These are phyloP conservation scores for Drosophila hawaiiensis DNA, from an alignment of 2,888 invertebrate genomes.

Conservation along the genomic window DNA sequence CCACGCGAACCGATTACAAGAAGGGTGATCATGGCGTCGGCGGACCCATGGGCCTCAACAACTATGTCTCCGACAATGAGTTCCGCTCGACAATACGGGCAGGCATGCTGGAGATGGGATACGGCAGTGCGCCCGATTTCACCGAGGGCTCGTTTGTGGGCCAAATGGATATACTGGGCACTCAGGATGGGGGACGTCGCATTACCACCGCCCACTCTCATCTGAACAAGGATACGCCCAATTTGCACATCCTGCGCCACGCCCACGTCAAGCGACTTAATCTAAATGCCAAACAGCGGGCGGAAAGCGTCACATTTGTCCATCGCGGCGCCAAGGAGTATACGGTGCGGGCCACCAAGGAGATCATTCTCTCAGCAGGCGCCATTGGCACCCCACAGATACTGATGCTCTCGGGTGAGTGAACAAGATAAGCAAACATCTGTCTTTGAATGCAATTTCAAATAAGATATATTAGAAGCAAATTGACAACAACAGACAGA, in stretches of 20 bases:
- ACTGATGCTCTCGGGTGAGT: constrained; percentile 93
- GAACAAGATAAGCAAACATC: neutral
- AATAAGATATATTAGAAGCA: neutral
- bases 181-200: constrained; percentile 92
- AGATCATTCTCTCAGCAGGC: constrained; percentile 94
- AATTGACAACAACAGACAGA: neutral
- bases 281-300: constrained; percentile 86
- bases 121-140: constrained; percentile 90
- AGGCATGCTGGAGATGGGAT: constrained; percentile 92
- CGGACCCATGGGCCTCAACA: constrained; percentile 86
- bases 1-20: constrained; percentile 67
- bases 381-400: constrained; percentile 96
- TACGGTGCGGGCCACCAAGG: constrained; percentile 88
- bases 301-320: constrained; percentile 86
- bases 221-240: constrained; percentile 87
- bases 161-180: constrained; percentile 94
- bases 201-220: constrained; percentile 93
- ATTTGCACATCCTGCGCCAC: constrained; percentile 87
- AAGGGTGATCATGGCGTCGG: constrained; percentile 88
- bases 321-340: constrained; percentile 86
- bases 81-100: constrained; percentile 89
- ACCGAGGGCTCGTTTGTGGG: constrained; percentile 94
- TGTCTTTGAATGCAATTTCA: neutral
- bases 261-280: constrained; percentile 87
- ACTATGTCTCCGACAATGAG: constrained; percentile 91